Percentiles rank a stretch among this genome's conserved stretches.
phyloP scores from a whole-genome alignment of 2,888 invertebrate genomes.

The Apodemia duryi region DNA sequence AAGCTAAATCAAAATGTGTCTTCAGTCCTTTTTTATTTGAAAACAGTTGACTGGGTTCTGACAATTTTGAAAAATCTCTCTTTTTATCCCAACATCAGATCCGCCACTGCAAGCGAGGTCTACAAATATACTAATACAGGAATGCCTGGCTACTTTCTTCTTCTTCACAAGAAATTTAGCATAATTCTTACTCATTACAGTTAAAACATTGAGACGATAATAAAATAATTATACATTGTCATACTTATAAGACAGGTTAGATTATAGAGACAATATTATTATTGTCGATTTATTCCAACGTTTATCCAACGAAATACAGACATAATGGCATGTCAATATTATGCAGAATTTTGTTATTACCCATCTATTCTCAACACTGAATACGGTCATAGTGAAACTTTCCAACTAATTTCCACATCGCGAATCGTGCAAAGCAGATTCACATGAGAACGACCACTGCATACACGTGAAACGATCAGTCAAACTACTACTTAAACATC shows the following conservation, averaged over 20 bases:
- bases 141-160: too few relatives aligned
- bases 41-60: too few relatives aligned
- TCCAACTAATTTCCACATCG: slow-evolving; percentile 61
- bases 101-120: too few relatives aligned
- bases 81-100: too few relatives aligned
- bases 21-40: too few relatives aligned
- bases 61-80: too few relatives aligned
- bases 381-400: slow-evolving; percentile 46
- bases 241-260: background rate
- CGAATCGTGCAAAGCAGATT: slow-evolving; percentile 67
- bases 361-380: slow-evolving; percentile 32
- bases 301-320: background rate
- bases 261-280: slow-evolving; percentile 1
- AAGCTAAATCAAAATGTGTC: too few relatives aligned
- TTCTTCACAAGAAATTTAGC: too few relatives aligned
- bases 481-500: slow-evolving; percentile 74
- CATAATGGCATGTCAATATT: slow-evolving; percentile 8
- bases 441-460: slow-evolving; percentile 70
- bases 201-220: background rate
- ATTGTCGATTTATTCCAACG: background rate
- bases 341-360: slow-evolving; percentile 26
- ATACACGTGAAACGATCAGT: slow-evolving; percentile 73
- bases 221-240: background rate
- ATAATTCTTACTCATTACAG: too few relatives aligned
- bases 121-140: too few relatives aligned